phyloP scores from a whole-genome alignment of 2,113 vertebrate genomes.

The Tringa solitaria region DNA sequence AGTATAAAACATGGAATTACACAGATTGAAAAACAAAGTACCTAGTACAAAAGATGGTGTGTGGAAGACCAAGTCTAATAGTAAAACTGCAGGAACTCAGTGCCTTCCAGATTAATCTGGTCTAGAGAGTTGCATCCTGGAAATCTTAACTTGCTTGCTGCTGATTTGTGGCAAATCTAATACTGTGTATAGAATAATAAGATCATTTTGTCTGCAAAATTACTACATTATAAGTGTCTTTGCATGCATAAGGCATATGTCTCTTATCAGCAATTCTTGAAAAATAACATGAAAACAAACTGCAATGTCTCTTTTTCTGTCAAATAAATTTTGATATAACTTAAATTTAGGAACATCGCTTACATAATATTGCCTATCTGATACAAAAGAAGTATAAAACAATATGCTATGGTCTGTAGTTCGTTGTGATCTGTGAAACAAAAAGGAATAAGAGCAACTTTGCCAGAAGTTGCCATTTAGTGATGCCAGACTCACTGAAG shows the following conservation, averaged over 20 bases:
- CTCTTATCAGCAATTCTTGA: neutral
- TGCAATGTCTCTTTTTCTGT: neutral
- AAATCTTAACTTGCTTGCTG: constrained; percentile 4
- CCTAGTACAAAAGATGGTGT: neutral
- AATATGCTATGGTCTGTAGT: neutral
- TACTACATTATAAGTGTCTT: neutral
- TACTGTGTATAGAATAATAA: neutral
- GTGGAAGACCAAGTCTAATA: neutral
- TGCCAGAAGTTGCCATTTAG: neutral
- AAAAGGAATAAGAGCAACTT: neutral
- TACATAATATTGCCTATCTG: neutral
- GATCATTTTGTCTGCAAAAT: neutral
- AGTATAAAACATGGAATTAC: neutral
- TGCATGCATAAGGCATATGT: neutral
- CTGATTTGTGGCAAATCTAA: neutral
- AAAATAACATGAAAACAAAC: neutral
- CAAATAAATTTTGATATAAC: neutral
- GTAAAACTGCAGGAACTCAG: neutral
- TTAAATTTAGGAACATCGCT: neutral
- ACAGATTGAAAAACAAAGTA: neutral
- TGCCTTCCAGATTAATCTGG: neutral
- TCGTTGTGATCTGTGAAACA: neutral
- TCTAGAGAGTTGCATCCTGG: neutral
- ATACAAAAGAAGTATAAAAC: neutral
- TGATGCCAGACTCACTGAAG: neutral